phyloP scores from a whole-genome alignment of 2,113 vertebrate species.

The Dinomys branickii region DNA sequence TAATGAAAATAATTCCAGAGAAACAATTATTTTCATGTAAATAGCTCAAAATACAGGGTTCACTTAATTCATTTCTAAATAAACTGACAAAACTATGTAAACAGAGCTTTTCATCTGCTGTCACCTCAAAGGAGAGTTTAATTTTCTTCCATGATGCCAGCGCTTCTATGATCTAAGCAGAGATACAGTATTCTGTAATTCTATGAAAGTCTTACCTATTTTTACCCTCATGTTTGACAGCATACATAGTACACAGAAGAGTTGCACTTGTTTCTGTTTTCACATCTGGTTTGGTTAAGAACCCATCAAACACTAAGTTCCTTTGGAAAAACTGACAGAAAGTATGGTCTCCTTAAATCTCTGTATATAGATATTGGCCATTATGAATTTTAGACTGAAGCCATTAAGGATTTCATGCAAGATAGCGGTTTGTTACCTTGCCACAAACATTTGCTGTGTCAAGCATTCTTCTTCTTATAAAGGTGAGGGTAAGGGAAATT shows the following conservation, averaged over 20 bases:
- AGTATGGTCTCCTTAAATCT: neutral
- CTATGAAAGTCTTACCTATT: neutral
- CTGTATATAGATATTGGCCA: neutral
- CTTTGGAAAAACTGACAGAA: constrained; percentile 1
- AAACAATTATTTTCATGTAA: constrained; percentile 28
- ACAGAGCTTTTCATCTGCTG: neutral
- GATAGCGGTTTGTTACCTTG: neutral
- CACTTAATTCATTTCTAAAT: neutral
- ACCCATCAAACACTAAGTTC: neutral
- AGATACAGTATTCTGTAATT: neutral
- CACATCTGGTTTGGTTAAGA: neutral
- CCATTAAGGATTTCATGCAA: neutral
- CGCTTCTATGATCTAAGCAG: neutral
- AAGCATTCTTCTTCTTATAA: constrained; percentile 25
- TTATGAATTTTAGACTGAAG: neutral
- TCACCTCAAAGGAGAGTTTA: neutral
- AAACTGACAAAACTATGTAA: neutral
- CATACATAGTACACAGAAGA: neutral
- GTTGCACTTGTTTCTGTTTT: neutral
- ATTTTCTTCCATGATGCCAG: neutral
- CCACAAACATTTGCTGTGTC: neutral
- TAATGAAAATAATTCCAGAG: neutral
- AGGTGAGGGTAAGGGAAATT: neutral
- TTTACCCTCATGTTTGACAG: neutral
- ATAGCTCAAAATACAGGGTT: neutral